These are phyloP conservation scores for Nomia melanderi DNA, from an alignment of 1,140 invertebrate genomes.

Conservation along the genomic window DNA sequence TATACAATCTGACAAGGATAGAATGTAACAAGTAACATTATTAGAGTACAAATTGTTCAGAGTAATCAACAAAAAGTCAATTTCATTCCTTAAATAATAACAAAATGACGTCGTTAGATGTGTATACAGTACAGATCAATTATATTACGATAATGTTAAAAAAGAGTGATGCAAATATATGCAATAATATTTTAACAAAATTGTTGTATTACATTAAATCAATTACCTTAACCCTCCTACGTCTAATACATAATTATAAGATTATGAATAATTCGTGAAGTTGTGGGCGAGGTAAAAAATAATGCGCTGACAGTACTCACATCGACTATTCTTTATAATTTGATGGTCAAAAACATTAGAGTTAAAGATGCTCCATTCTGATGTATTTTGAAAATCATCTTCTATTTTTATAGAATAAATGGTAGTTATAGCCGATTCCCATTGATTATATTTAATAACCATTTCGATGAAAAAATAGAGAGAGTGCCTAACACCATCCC, in stretches of 20 bases:
- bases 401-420: no score
- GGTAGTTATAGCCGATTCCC: no score
- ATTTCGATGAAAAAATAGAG: no score
- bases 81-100: conserved; percentile 29
- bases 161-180: conserved; percentile 47
- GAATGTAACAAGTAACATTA: conserved; percentile 51
- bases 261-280: no score
- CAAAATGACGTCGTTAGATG: conserved; percentile 23
- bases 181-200: conserved; percentile 56
- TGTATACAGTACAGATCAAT: conserved; percentile 42
- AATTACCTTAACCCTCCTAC: neutral
- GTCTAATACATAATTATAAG: neutral
- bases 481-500: no score
- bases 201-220: conserved; percentile 28
- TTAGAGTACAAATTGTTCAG: conserved; percentile 59
- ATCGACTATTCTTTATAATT: no score
- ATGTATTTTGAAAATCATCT: no score
- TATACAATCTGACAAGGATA: conserved; percentile 2
- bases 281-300: no score
- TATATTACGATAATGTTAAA: conserved; percentile 39
- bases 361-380: no score
- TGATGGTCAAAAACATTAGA: no score
- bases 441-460: no score
- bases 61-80: conserved; percentile 40
- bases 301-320: no score